Base-by-base conservation (phyloP, 2,113 vertebrate genomes). In the Carlito syrichta region DNA sequence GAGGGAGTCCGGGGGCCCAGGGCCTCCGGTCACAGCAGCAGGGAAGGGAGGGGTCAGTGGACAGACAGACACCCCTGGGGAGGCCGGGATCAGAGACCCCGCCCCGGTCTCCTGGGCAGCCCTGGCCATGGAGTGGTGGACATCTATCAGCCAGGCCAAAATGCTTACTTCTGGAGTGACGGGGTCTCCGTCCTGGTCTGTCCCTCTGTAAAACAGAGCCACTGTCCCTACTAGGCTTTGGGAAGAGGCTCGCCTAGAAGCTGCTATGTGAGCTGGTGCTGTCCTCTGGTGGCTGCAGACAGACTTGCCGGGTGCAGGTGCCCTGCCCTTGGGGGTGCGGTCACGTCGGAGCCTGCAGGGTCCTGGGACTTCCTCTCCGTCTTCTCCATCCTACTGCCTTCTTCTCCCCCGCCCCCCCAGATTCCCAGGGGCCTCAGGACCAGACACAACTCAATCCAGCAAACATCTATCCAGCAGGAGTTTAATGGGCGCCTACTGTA, bases 271-370 rank as follows among this genome's bases (percentile, higher is more conserved):
- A 71, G 32, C 62, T 60, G 45, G 40, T 52, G 95, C 66, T 97
- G 96, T 93, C 91, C 93, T 89, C 97, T 97, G 71, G 89, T 93
- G 97, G 91, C 58, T 5, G 0, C 0, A 43, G 2, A 3, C 23
- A 79, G 95, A 91, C 32, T 91, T 95, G 91, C 93, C 7, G 0
- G 16, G 56, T 17, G 5, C 30, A 1, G 0, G 25, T 0, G 35
- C 8, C 0, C 1, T 30, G 88, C 50, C 52, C 54, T 43, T 25
- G 56, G 17, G 17, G 3, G 1, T 40, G 3, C 2, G 1, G 22
- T 60, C 30, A 27, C 38, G 73, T 30, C 30, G 50, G 63, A 40
- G 48, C 12, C 17, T 16, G n/a, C 8, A 19, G 45, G 3, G 35
- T 73, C 19, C n/a, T 12, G 8, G 45, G 63, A 9, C 25, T 60